phyloP scores from a whole-genome alignment of 2,113 vertebrate species.

The Rostratula benghalensis region DNA sequence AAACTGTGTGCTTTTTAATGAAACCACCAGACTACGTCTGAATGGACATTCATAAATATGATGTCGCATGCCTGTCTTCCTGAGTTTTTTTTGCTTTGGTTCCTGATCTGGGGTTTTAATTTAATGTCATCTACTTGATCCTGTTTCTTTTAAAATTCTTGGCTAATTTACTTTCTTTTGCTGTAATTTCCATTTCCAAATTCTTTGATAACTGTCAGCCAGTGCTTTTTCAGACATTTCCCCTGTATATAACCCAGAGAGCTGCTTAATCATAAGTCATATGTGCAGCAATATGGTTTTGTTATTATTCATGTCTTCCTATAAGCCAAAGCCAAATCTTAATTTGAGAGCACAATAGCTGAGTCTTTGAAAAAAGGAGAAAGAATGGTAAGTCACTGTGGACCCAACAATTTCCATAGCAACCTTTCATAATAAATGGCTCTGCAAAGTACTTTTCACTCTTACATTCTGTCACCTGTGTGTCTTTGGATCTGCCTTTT shows the following conservation, averaged over 20 bases:
- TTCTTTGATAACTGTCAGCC: conserved; percentile 64
- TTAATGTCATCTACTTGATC: conserved; percentile 50
- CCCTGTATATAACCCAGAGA: conserved; percentile 52
- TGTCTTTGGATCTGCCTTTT: neutral
- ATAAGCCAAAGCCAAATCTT: conserved; percentile 39
- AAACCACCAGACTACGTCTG: neutral
- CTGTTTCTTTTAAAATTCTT: conserved; percentile 52
- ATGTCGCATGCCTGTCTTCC: conserved; percentile 11
- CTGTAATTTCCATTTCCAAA: conserved; percentile 62
- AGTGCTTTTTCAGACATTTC: conserved; percentile 59
- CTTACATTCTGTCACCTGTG: neutral
- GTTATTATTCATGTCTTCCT: conserved; percentile 50
- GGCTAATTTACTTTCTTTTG: conserved; percentile 55
- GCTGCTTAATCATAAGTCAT: conserved; percentile 60
- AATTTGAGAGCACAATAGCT: conserved; percentile 48
- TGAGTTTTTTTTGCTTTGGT: neutral
- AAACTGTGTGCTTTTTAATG: neutral
- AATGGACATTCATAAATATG: conserved; percentile 8
- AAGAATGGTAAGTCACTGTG: neutral
- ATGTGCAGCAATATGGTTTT: conserved; percentile 63
- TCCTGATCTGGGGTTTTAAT: conserved; percentile 43
- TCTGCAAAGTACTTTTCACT: neutral
- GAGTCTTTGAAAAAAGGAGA: neutral
- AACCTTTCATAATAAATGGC: neutral
- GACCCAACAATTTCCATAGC: neutral